These are phyloP conservation scores for Sandelia bainsii DNA, from an alignment of 2,797 vertebrate species.

Conservation along the genomic window DNA sequence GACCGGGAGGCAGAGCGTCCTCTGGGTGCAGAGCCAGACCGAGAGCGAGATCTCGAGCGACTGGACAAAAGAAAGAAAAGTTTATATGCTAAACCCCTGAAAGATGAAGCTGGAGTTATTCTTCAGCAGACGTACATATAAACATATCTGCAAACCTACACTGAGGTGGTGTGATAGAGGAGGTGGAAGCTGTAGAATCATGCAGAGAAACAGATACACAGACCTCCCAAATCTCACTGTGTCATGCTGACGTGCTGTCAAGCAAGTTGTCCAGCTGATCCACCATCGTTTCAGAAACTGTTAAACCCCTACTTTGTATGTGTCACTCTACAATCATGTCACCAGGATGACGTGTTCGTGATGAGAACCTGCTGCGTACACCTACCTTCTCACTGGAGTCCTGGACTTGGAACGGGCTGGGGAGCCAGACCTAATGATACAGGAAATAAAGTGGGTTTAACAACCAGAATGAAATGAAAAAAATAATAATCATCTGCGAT, in stretches of 20 bases:
- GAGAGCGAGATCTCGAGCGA: slow-evolving; percentile 82
- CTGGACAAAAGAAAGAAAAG: slow-evolving; percentile 40
- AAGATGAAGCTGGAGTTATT: background rate
- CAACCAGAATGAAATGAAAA: fast-evolving
- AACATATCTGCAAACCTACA: slow-evolving; percentile 1
- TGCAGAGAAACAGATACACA: background rate
- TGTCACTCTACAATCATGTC: too few species aligned
- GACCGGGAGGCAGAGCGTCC: slow-evolving; percentile 81
- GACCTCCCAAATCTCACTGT: background rate
- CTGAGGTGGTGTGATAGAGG: background rate
- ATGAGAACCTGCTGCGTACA: background rate
- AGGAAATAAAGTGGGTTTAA: slow-evolving; percentile 2
- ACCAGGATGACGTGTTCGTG: too few species aligned
- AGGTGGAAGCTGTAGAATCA: background rate
- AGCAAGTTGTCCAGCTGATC: background rate
- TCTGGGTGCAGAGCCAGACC: slow-evolving; percentile 79
- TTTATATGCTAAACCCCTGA: background rate
- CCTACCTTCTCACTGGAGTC: slow-evolving; percentile 84
- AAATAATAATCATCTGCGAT: too few species aligned
- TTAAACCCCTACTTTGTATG: too few species aligned
- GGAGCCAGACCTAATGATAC: slow-evolving; percentile 80
- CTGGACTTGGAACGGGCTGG: slow-evolving; percentile 85
- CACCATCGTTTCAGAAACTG: background rate
- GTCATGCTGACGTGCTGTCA: background rate
- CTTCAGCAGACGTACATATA: too few species aligned